phyloP scores from a whole-genome alignment of 2,888 invertebrate species.

The Drosophila putrida region DNA sequence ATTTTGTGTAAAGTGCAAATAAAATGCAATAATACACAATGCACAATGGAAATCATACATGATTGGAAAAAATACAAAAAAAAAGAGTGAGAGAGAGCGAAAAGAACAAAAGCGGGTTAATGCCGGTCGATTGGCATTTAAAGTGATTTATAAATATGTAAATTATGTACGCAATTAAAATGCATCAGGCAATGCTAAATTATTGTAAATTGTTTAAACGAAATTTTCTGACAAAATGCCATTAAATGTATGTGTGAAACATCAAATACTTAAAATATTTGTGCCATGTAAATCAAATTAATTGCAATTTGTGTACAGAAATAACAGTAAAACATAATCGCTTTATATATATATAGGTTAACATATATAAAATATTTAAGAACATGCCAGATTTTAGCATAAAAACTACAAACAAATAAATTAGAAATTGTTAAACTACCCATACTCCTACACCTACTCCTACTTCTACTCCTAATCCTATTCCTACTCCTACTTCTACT shows the following conservation, averaged over 20 bases:
- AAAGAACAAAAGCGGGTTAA: neutral
- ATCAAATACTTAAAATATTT: conserved; percentile 21
- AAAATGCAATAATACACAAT: conserved; percentile 44
- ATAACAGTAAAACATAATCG: conserved; percentile 1
- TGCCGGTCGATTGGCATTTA: conserved; percentile 44
- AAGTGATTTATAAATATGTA: conserved; percentile 71
- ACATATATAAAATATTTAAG: too few species aligned
- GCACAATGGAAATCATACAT: conserved; percentile 17
- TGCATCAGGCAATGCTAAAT: conserved; percentile 29
- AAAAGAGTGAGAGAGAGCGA: neutral
- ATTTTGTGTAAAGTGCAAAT: conserved; percentile 49
- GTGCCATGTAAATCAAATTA: conserved; percentile 6
- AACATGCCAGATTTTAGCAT: neutral
- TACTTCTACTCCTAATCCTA: too few species aligned
- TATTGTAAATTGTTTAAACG: conserved; percentile 32
- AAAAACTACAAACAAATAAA: neutral
- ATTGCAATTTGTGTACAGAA: conserved; percentile 3
- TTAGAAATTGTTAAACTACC: neutral
- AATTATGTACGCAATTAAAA: conserved; percentile 42
- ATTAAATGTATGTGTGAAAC: conserved; percentile 13
- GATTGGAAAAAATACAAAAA: neutral
- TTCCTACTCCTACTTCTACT: too few species aligned
- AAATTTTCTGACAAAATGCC: conserved; percentile 28
- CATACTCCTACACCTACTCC: too few species aligned
- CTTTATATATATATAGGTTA: neutral